Percentiles rank a stretch among this genome's conserved stretches.
Evolutionary conservation across 1,140 invertebrate species (phyloP).

Genomic region (Vanessa atalanta): DNA sequence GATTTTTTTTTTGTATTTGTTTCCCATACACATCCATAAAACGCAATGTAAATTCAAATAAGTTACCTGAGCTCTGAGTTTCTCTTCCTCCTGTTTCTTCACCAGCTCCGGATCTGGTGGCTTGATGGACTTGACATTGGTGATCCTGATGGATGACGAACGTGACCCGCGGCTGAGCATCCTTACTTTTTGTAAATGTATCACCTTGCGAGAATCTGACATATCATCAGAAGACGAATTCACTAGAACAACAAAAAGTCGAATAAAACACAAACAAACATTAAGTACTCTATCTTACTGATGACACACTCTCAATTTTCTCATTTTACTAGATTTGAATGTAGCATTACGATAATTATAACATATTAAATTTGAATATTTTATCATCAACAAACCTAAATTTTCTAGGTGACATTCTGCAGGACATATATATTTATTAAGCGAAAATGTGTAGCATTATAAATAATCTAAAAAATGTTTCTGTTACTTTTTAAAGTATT

Average conservation of each 20-base stretch:
- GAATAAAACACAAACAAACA: neutral
- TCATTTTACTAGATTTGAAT: too few species aligned
- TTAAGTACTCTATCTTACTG: too few species aligned
- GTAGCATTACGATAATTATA: too few species aligned
- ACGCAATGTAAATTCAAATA: neutral
- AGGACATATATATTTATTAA: too few species aligned
- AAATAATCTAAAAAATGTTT: too few species aligned
- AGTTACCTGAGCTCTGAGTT: conserved; percentile 63
- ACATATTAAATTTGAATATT: too few species aligned
- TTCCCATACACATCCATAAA: neutral
- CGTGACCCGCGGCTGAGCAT: conserved; percentile 57
- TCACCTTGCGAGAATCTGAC: conserved; percentile 54
- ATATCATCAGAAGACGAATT: conserved; percentile 45
- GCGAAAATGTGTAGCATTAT: too few species aligned
- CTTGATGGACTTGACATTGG: conserved; percentile 68
- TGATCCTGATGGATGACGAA: conserved; percentile 55
- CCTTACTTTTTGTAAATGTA: conserved; percentile 64
- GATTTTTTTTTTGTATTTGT: neutral
- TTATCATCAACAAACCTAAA: too few species aligned
- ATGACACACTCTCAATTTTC: too few species aligned
- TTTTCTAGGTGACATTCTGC: too few species aligned
- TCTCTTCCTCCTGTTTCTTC: conserved; percentile 72
- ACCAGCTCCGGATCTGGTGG: conserved; percentile 58
- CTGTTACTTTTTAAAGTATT: too few species aligned
- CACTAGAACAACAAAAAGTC: conserved; percentile 52